Evolutionary conservation across 2,113 vertebrate species (phyloP).

Genomic region (Neoarius graeffei): DNA sequence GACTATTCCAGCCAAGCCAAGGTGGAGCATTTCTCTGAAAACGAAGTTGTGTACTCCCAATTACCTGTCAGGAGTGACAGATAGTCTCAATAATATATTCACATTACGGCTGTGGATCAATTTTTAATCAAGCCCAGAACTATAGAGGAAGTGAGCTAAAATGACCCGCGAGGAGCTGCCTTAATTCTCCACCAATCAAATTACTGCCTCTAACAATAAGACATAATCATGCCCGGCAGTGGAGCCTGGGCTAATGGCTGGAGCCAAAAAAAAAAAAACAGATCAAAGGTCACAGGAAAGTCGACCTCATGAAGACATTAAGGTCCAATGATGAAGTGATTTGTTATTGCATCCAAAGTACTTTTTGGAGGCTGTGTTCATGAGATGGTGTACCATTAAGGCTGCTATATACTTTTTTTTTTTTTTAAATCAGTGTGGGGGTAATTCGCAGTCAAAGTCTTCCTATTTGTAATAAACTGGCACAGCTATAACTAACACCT

Average conservation of each 20-base stretch:
- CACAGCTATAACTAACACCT: conserved; percentile 69
- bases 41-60: conserved; percentile 97
- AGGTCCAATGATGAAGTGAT: conserved; percentile 89
- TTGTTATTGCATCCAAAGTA: conserved; percentile 82
- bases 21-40: conserved; percentile 92
- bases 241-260: conserved; percentile 84
- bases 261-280: conserved; percentile 62
- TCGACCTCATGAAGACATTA: conserved; percentile 85
- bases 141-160: conserved; percentile 99
- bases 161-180: conserved; percentile 93
- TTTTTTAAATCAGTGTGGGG: conserved; percentile 39
- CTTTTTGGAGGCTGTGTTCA: conserved; percentile 78
- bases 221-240: conserved; percentile 89
- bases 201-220: conserved; percentile 90
- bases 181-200: conserved; percentile 99
- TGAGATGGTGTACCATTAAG: conserved; percentile 38
- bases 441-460: conserved; percentile 76
- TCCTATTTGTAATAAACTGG: conserved; percentile 76
- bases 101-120: conserved; percentile 98
- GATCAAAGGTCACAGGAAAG: conserved; percentile 76
- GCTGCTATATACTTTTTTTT: conserved; percentile 39
- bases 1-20: conserved; percentile 83
- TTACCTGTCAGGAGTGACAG: conserved; percentile 98
- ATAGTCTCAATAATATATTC: conserved; percentile 99
- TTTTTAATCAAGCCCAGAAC: conserved; percentile 99